Percentiles rank a stretch among this genome's conserved stretches.
Evolutionary conservation across 2,797 vertebrate species (phyloP).

Genomic region (Lerista edwardsae): DNA sequence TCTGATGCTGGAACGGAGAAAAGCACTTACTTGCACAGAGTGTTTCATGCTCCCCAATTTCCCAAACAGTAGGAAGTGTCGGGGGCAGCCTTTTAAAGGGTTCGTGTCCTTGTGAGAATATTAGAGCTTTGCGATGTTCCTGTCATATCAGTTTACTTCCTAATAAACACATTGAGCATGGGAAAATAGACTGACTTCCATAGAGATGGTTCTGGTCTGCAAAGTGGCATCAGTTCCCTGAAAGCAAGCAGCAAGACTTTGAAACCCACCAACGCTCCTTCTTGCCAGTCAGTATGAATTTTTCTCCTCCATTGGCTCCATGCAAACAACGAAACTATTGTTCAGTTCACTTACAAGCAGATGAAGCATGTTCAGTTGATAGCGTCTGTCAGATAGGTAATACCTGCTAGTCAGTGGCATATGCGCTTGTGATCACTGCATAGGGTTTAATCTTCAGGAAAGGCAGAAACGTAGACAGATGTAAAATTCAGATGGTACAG

Average conservation of each 20-base stretch:
- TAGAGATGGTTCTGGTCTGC: neutral
- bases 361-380: neutral
- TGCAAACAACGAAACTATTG: neutral
- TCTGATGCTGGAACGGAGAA: neutral
- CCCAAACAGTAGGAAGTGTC: neutral
- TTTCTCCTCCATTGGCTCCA: neutral
- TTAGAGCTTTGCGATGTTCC: neutral
- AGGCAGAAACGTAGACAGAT: neutral
- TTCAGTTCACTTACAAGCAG: neutral
- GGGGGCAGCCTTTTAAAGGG: neutral
- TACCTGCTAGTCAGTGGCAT: neutral
- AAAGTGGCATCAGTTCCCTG: neutral
- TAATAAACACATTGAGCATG: neutral
- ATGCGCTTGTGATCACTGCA: neutral
- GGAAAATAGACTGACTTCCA: neutral
- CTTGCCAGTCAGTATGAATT: neutral
- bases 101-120: neutral
- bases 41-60: neutral
- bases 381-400: neutral
- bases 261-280: neutral
- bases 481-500: neutral
- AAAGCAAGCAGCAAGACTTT: neutral
- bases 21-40: neutral
- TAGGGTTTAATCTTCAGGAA: neutral
- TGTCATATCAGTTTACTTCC: neutral